Conservation (phyloP, 1,140 invertebrate species). For the Anastatus disparis region DNA sequence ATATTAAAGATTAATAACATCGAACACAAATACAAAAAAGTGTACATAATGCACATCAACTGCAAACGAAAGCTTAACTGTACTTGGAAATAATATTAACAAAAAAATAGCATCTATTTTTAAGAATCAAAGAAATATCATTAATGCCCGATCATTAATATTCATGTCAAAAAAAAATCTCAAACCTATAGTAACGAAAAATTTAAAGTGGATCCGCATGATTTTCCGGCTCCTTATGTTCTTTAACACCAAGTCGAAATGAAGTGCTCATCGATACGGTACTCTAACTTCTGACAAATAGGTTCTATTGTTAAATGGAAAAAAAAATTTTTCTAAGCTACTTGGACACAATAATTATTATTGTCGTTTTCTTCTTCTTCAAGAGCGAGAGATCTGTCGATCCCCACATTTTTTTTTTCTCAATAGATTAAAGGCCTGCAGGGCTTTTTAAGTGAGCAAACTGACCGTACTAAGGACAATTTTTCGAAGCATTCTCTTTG, state of each 20-base stretch:
- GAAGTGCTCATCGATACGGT: conserved; percentile 48
- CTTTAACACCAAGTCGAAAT: conserved; percentile 20
- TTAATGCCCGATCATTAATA: neutral
- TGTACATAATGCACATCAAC: no score
- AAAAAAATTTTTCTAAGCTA: conserved; percentile 25
- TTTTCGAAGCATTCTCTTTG: neutral
- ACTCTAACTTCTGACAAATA: conserved; percentile 47
- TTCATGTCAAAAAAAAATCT: no score
- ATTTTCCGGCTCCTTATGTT: neutral
- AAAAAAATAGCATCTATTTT: no score
- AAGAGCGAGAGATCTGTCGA: neutral
- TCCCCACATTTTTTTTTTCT: no score
- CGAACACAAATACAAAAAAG: no score
- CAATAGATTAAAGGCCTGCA: no score
- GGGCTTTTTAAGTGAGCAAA: conserved; percentile 26
- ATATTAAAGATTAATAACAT: no score
- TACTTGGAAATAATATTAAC: no score
- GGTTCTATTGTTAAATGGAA: conserved; percentile 46
- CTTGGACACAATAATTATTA: conserved; percentile 47
- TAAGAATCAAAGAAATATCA: no score
- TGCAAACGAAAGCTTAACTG: no score
- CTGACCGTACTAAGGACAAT: conserved; percentile 16
- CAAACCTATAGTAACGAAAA: no score
- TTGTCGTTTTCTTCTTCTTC: conserved; percentile 22
- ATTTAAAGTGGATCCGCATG: no score